These are phyloP conservation scores for Trididemnum miniatum DNA, from an alignment of 23 tunicate species.

Conservation along the genomic window DNA sequence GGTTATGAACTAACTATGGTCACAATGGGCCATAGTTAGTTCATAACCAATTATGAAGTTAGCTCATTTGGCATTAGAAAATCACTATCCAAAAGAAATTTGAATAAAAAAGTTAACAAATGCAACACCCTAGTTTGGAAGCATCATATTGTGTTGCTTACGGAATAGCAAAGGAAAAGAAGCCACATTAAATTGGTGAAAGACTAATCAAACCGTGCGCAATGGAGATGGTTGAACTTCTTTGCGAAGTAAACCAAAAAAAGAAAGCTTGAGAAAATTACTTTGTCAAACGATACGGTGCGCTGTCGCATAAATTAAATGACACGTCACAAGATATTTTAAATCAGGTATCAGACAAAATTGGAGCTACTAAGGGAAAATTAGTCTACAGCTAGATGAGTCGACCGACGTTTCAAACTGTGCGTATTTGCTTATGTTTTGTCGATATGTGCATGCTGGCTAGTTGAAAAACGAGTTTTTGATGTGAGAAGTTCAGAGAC, in stretches of 20 bases:
- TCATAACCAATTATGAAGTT: no score
- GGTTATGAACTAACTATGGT: no score
- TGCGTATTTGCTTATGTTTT: neutral
- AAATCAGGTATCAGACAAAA: neutral
- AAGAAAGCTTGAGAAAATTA: neutral
- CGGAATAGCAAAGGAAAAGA: neutral
- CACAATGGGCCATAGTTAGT: no score
- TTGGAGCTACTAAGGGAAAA: neutral
- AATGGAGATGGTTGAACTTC: neutral
- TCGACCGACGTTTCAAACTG: neutral
- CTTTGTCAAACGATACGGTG: neutral
- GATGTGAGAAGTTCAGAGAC: neutral
- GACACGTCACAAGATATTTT: neutral
- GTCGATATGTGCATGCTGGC: slow-evolving; percentile 6
- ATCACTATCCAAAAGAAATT: no score
- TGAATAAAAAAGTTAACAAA: no score
- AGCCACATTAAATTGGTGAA: neutral
- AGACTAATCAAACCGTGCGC: neutral
- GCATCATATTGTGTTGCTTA: slow-evolving; percentile 5
- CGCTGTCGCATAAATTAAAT: neutral
- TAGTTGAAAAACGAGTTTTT: neutral
- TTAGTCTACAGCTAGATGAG: neutral
- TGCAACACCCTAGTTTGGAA: neutral
- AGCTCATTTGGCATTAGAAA: no score
- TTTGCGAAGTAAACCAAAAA: neutral